phyloP scores from a whole-genome alignment of 2,888 invertebrate genomes.

The Eudasyphora cyanicolor region DNA sequence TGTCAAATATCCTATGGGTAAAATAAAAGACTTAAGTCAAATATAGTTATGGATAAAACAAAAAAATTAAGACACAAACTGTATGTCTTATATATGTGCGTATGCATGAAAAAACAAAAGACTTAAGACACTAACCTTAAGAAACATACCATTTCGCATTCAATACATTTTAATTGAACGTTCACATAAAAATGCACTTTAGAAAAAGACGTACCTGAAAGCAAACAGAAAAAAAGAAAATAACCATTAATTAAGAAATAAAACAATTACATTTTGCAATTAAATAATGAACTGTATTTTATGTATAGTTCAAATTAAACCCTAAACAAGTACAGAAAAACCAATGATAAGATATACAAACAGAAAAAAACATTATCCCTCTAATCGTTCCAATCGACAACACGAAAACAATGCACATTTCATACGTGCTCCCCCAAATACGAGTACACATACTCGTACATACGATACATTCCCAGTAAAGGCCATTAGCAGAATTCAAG shows the following conservation, averaged over 20 bases:
- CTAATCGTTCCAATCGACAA: background rate
- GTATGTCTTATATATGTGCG: too few species aligned
- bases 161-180: too few species aligned
- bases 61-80: too few species aligned
- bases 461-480: background rate
- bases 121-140: too few species aligned
- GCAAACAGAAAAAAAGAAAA: too few species aligned
- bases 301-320: background rate
- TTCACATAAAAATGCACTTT: too few species aligned
- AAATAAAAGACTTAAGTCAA: too few species aligned
- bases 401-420: background rate
- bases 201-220: too few species aligned
- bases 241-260: background rate
- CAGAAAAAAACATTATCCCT: background rate
- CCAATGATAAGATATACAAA: background rate
- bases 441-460: background rate
- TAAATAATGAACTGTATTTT: background rate
- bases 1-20: too few species aligned
- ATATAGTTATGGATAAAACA: too few species aligned
- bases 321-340: background rate
- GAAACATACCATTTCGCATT: too few species aligned
- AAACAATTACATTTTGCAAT: background rate
- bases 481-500: slow-evolving; percentile 45
- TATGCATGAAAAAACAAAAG: too few species aligned
- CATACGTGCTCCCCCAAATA: background rate